Conservation (phyloP, 2,797 vertebrate genomes). For the Tinamus major region DNA sequence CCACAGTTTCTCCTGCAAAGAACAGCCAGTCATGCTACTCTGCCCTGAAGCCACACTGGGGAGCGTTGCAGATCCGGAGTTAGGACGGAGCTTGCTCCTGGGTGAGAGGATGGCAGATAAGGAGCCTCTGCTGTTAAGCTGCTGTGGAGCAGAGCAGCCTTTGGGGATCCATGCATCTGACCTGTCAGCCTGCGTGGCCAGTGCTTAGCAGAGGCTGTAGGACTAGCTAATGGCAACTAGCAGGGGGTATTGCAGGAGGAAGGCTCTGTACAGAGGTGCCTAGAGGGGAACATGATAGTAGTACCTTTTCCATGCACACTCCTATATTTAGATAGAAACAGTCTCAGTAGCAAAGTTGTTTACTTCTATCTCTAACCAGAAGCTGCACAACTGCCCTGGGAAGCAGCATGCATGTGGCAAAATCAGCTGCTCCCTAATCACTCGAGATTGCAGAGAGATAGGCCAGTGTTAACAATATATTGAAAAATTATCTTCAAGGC, state of each 20-base stretch:
- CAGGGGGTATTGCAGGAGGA: not conserved
- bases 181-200: not conserved
- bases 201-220: not conserved
- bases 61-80: not conserved
- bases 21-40: not conserved
- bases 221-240: not conserved
- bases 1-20: not conserved
- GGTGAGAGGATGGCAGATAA: not conserved
- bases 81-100: not conserved
- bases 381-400: not conserved
- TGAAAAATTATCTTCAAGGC: not conserved
- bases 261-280: not conserved
- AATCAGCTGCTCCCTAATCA: not conserved
- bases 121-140: not conserved
- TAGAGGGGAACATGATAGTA: not conserved
- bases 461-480: not conserved
- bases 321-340: not conserved
- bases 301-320: not conserved
- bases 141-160: not conserved
- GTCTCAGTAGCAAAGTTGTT: not conserved
- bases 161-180: fast-evolving
- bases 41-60: not conserved
- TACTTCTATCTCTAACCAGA: not conserved
- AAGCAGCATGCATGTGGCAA: not conserved
- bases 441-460: not conserved